A percentile compares a stretch with the other conserved stretches of the same genome.
These are phyloP conservation scores for Danaus chrysippus DNA, from an alignment of 2,888 invertebrate genomes.

Conservation along the genomic window DNA sequence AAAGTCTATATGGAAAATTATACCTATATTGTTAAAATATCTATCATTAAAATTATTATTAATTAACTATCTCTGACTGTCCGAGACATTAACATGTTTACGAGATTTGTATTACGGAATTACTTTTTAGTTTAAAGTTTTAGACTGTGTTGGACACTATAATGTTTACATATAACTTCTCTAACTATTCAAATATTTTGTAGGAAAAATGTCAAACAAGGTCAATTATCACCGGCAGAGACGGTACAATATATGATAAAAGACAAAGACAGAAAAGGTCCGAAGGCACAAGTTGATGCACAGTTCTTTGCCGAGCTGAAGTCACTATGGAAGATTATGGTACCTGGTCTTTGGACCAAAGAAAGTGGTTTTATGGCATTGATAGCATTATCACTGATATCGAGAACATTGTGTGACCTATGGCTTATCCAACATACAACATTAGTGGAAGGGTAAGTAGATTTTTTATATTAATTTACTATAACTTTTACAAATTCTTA, in stretches of 20 bases:
- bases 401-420: conserved; percentile 95
- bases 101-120: too few species aligned
- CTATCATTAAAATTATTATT: too few species aligned
- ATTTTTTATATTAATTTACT: neutral
- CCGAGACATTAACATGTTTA: too few species aligned
- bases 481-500: neutral
- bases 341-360: conserved; percentile 88
- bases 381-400: conserved; percentile 89
- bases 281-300: conserved; percentile 87
- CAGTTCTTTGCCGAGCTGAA: conserved; percentile 85
- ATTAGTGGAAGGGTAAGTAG: conserved; percentile 90
- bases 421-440: conserved; percentile 98
- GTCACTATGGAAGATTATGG: conserved; percentile 84
- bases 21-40: too few species aligned
- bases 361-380: conserved; percentile 86
- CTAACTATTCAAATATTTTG: conserved; percentile 7
- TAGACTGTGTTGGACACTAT: too few species aligned
- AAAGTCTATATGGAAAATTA: too few species aligned
- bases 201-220: conserved; percentile 42
- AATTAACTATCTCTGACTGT: too few species aligned
- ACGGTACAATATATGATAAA: conserved; percentile 89
- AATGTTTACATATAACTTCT: too few species aligned
- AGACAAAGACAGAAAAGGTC: conserved; percentile 80
- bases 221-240: conserved; percentile 77
- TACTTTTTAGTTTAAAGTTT: too few species aligned